These are phyloP conservation scores for Sander vitreus DNA, from an alignment of 2,113 vertebrate genomes.

Conservation along the genomic window DNA sequence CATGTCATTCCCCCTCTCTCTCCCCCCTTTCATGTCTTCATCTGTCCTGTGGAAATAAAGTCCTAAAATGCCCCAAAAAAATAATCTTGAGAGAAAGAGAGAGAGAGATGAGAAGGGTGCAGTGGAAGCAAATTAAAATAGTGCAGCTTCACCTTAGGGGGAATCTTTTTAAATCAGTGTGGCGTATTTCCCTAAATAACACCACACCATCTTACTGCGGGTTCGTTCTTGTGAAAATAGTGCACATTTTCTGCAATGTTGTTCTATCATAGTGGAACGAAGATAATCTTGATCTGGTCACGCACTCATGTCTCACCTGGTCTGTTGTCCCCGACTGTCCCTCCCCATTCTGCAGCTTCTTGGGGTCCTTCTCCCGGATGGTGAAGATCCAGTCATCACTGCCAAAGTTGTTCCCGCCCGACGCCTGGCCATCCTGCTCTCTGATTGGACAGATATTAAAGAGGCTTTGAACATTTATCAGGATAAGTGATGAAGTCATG, in stretches of 20 bases:
- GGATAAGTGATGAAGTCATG: slow-evolving; percentile 21
- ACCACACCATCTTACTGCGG: too few relatives aligned
- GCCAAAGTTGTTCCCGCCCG: slow-evolving; percentile 92
- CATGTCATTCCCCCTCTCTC: too few relatives aligned
- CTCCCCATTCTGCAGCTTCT: slow-evolving; percentile 93
- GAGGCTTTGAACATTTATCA: slow-evolving; percentile 1
- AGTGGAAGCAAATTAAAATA: slow-evolving; percentile 2
- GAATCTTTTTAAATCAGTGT: slow-evolving; percentile 14
- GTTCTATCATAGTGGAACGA: background rate
- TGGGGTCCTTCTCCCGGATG: slow-evolving; percentile 94
- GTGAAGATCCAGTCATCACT: slow-evolving; percentile 96
- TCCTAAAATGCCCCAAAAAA: too few relatives aligned
- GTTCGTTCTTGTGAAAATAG: background rate
- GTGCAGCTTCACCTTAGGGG: slow-evolving; percentile 6
- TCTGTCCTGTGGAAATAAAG: too few relatives aligned
- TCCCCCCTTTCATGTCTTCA: too few relatives aligned
- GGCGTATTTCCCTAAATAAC: background rate
- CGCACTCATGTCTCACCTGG: slow-evolving; percentile 77
- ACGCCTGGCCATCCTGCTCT: slow-evolving; percentile 93
- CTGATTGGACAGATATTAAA: slow-evolving; percentile 76
- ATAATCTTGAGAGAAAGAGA: background rate
- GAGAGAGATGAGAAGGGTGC: background rate
- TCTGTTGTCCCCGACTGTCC: slow-evolving; percentile 86
- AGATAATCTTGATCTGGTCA: background rate
- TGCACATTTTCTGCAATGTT: background rate